Conservation (phyloP, 1,140 invertebrate species). For the Brachystomella parvula region DNA sequence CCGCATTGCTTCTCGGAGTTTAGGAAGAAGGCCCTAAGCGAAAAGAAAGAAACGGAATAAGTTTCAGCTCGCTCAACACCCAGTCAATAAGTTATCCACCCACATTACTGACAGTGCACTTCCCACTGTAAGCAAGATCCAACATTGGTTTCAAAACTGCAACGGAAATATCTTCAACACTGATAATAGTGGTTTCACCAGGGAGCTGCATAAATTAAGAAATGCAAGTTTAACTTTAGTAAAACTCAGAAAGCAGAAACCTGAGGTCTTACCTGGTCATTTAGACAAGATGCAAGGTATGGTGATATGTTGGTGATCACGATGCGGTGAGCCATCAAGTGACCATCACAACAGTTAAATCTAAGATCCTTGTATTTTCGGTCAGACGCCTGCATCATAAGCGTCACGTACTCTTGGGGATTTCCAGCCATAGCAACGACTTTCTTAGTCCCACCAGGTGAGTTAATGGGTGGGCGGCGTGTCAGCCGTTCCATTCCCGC, state of each 20-base stretch:
- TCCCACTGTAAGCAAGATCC: not conserved
- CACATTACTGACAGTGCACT: not conserved
- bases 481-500: too few relatives aligned
- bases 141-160: not conserved
- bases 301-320: not conserved
- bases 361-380: not conserved
- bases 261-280: slow-evolving; percentile 10
- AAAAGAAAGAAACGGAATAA: too few relatives aligned
- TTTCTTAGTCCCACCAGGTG: too few relatives aligned
- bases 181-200: not conserved
- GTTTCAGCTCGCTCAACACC: too few relatives aligned
- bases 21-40: too few relatives aligned
- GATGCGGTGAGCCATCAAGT: not conserved
- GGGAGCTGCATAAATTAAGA: not conserved
- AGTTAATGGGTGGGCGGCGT: too few relatives aligned
- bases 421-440: too few relatives aligned
- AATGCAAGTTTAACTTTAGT: not conserved
- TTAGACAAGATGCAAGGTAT: not conserved
- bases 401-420: not conserved
- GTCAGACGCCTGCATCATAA: not conserved
- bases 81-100: too few relatives aligned
- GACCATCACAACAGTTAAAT: not conserved
- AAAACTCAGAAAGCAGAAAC: too few relatives aligned
- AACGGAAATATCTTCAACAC: not conserved
- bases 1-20: too few relatives aligned